These are phyloP conservation scores for Hyposoter didymator DNA, from an alignment of 2,888 invertebrate species.

Conservation along the genomic window DNA sequence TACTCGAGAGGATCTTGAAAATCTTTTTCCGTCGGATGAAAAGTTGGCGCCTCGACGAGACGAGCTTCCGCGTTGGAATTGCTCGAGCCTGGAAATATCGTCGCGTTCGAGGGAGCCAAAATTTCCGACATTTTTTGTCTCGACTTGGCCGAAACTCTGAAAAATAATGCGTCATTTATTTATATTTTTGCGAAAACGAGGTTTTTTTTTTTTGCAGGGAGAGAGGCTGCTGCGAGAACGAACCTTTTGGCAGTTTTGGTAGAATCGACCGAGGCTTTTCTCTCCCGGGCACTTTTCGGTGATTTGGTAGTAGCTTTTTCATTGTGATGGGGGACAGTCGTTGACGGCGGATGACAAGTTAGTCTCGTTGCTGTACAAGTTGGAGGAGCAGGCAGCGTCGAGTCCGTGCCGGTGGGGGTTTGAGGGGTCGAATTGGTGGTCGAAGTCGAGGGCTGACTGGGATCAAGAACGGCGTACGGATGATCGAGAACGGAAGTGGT, in stretches of 20 bases:
- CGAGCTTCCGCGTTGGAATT: constrained; percentile 82
- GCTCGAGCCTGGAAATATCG: constrained; percentile 75
- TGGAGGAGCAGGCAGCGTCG: constrained; percentile 4
- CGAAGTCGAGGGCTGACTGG: constrained; percentile 73
- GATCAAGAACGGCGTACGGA: constrained; percentile 66
- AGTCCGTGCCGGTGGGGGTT: not conserved
- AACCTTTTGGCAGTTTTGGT: constrained; percentile 75
- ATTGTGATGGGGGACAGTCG: constrained; percentile 4
- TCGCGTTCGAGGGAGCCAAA: constrained; percentile 75
- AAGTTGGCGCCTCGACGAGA: constrained; percentile 91
- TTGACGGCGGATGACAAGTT: constrained; percentile 35
- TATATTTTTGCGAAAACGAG: too few species aligned
- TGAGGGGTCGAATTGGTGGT: constrained; percentile 21
- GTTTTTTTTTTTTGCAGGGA: too few species aligned
- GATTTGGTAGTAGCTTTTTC: constrained; percentile 74
- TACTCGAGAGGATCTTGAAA: constrained; percentile 94
- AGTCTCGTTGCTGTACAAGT: constrained; percentile 53
- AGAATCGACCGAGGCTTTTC: constrained; percentile 76
- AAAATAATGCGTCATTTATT: constrained; percentile 47
- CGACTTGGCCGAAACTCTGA: constrained; percentile 73
- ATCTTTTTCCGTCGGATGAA: constrained; percentile 92
- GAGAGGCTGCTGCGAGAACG: not conserved
- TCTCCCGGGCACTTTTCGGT: constrained; percentile 74
- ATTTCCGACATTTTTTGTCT: constrained; percentile 57
- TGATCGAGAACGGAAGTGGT: constrained; percentile 66